Conservation (phyloP, 2,113 vertebrate genomes). For the Rostratula benghalensis region DNA sequence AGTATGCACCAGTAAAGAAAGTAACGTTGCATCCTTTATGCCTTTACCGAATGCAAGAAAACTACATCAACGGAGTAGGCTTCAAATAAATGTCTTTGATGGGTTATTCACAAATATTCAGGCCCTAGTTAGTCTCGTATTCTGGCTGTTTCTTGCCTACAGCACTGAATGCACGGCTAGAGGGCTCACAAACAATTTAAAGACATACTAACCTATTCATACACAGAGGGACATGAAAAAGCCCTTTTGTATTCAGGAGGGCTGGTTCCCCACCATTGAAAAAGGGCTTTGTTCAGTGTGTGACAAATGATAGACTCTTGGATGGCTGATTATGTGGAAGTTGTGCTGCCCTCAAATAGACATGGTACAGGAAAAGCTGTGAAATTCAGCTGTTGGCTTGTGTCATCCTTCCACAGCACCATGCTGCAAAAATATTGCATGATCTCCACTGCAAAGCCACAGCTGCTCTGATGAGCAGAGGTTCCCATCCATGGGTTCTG, state of each 20-base stretch:
- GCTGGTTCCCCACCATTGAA: not conserved
- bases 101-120: not conserved
- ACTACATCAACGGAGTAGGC: not conserved
- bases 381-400: not conserved
- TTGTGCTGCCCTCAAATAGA: not conserved
- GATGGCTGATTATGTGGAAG: slow-evolving; percentile 10
- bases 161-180: not conserved
- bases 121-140: not conserved
- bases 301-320: slow-evolving; percentile 1
- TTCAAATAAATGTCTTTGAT: slow-evolving; percentile 23
- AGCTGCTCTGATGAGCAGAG: not conserved
- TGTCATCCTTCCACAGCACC: not conserved
- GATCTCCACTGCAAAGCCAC: not conserved
- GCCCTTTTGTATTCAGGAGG: not conserved
- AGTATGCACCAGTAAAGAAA: not conserved
- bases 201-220: slow-evolving; percentile 1
- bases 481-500: not conserved
- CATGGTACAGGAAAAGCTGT: not conserved
- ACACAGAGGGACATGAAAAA: not conserved
- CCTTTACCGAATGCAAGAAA: not conserved
- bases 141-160: not conserved
- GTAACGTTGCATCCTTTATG: not conserved
- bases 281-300: not conserved
- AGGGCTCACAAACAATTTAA: slow-evolving; percentile 11
- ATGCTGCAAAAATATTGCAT: not conserved